Evolutionary conservation across 2,888 invertebrate genomes (phyloP), one percentile per base, ranked within the genome.

Genomic region (Scaptodrosophila latifasciaeformis): DNA sequence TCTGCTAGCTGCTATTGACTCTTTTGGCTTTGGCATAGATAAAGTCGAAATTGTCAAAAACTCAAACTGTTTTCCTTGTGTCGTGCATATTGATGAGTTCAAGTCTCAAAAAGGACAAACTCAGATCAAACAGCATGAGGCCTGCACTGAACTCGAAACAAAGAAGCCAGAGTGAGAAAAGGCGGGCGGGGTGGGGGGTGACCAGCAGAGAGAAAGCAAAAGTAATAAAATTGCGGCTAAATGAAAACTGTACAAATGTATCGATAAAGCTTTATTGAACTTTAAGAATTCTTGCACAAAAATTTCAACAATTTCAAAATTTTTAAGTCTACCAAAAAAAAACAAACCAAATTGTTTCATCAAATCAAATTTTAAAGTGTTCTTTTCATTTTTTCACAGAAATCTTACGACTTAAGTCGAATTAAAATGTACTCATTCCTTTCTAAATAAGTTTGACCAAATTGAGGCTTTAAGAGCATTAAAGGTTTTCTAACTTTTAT

Each of bases 151-250:
- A 7, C 6, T 9, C n/a, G n/a, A 31, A 31, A n/a, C 10, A 12
- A 4, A 15, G 10, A 49, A 30, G 51, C 46, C 29, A 21, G 5
- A 18, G 19, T n/a, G 31, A 21, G 9, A 19, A 12, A 31, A 18
- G 18, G 45, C 34, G 52, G 66, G 67, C n/a, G n/a, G n/a, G n/a
- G n/a, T n/a, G n/a, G n/a, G n/a, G n/a, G n/a, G n/a, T n/a, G n/a
- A n/a, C n/a, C 15, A 34, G 15, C 39, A 44, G 49, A 52, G 52
- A 81, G 49, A 47, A 45, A 29, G 10, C 50, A 15, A 72, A 74
- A 71, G 72, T 71, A 74, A 74, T 74, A 74, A 74, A 79, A 67
- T 79, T 71, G 72, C 76, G 72, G 72, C 67, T 69, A 76, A 79
- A 21, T 69, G 71, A 75, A 78, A 76, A 77, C 68, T 65, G 78